Percentiles rank a stretch among this genome's conserved stretches.
Evolutionary conservation across 1,140 invertebrate genomes (phyloP).

Genomic region (Melipona quadrifasciata): DNA sequence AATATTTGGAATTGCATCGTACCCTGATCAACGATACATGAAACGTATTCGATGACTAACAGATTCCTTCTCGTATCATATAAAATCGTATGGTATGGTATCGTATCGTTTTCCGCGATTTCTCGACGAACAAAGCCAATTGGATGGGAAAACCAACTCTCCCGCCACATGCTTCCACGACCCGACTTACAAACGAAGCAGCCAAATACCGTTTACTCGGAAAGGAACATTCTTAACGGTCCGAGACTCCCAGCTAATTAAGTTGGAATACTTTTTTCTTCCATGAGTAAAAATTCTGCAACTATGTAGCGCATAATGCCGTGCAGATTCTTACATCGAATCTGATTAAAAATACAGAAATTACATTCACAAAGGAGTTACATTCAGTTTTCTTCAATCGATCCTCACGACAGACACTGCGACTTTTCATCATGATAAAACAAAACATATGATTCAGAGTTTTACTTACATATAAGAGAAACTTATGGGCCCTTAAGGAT

Average conservation of each 20-base stretch:
- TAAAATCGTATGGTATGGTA: neutral
- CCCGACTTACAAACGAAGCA: constrained; percentile 50
- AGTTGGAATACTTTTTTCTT: neutral
- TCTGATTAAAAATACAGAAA: too few species aligned
- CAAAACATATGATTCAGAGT: neutral
- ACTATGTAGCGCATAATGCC: neutral
- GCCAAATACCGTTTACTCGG: constrained; percentile 69
- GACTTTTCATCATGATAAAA: neutral
- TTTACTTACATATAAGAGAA: neutral
- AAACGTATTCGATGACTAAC: neutral
- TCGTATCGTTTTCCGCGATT: constrained; percentile 46
- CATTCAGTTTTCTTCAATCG: too few species aligned
- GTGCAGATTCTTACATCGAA: neutral
- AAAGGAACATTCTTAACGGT: constrained; percentile 68
- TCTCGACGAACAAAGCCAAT: constrained; percentile 34
- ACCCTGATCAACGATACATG: neutral
- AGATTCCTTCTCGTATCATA: neutral
- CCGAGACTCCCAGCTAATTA: constrained; percentile 6
- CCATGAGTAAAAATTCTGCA: neutral
- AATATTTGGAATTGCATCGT: neutral
- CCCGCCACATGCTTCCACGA: constrained; percentile 39
- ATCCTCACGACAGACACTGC: too few species aligned
- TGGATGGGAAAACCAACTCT: constrained; percentile 45
- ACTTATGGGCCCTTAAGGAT: neutral
- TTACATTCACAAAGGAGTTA: too few species aligned